These are phyloP conservation scores for Chelonia mydas DNA, from an alignment of 2,797 vertebrate genomes.

Conservation along the genomic window DNA sequence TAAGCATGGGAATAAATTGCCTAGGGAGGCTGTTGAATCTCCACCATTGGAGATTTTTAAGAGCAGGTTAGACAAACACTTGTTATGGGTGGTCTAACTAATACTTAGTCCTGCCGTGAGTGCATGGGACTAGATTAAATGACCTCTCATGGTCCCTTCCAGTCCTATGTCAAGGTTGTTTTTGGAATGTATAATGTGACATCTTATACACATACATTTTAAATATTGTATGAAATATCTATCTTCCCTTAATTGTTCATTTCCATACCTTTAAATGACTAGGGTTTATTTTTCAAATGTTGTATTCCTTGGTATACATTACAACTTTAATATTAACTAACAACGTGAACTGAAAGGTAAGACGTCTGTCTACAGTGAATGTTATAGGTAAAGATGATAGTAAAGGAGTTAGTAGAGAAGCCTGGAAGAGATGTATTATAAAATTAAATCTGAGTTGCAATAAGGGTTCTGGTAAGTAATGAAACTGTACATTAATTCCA, in stretches of 20 bases:
- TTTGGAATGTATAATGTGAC: neutral
- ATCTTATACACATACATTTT: neutral
- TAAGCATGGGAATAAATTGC: too few relatives aligned
- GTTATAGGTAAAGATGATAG: neutral
- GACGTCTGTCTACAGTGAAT: neutral
- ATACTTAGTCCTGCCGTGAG: too few relatives aligned
- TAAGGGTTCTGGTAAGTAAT: neutral
- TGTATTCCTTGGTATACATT: neutral
- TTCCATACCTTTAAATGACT: neutral
- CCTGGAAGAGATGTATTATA: neutral
- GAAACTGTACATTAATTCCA: neutral
- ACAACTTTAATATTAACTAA: neutral
- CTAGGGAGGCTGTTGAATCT: too few relatives aligned
- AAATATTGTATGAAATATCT: neutral
- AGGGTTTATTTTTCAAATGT: accelerated
- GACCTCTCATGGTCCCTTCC: too few relatives aligned
- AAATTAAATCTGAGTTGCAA: neutral
- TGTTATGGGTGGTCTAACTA: too few relatives aligned
- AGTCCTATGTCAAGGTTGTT: neutral
- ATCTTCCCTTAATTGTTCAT: neutral
- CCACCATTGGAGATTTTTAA: too few relatives aligned
- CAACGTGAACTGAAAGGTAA: neutral
- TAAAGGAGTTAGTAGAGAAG: neutral
- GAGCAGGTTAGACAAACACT: too few relatives aligned
- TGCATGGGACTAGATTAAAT: too few relatives aligned